These are phyloP conservation scores for Nezara viridula DNA, from an alignment of 2,888 invertebrate species.

Conservation along the genomic window DNA sequence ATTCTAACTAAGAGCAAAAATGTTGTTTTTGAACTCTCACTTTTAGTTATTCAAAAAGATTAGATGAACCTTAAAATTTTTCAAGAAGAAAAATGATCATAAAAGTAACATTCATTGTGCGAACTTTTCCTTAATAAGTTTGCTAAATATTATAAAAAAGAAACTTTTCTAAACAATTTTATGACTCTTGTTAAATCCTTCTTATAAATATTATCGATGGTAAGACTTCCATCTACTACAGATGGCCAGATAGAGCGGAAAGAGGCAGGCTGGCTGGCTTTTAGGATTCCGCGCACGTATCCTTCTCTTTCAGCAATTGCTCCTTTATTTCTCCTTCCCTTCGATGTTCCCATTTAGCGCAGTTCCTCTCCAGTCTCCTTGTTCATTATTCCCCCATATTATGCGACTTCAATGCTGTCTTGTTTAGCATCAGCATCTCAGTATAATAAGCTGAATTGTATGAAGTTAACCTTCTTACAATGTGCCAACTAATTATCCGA, in stretches of 20 bases:
- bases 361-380: not conserved
- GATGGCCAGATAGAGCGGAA: not conserved
- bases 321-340: not conserved
- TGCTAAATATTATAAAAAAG: too few relatives aligned
- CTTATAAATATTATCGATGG: too few relatives aligned
- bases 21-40: too few relatives aligned
- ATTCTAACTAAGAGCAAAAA: too few relatives aligned
- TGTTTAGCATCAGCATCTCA: not conserved
- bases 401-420: not conserved
- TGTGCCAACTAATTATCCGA: not conserved
- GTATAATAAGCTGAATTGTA: not conserved
- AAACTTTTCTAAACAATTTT: too few relatives aligned
- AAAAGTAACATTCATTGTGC: too few relatives aligned
- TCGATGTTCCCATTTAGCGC: not conserved
- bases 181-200: too few relatives aligned
- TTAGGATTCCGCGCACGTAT: not conserved
- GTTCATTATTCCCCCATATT: not conserved
- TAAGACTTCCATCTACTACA: not conserved
- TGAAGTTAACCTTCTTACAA: not conserved
- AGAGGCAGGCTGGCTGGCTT: not conserved
- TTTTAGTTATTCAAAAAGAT: too few relatives aligned
- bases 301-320: constrained; percentile 3
- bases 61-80: too few relatives aligned
- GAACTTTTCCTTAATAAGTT: too few relatives aligned
- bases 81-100: too few relatives aligned